Percentiles rank a stretch among this genome's conserved stretches.
These are phyloP conservation scores for Sycophaga agraensis DNA, from an alignment of 1,140 invertebrate genomes.

Conservation along the genomic window DNA sequence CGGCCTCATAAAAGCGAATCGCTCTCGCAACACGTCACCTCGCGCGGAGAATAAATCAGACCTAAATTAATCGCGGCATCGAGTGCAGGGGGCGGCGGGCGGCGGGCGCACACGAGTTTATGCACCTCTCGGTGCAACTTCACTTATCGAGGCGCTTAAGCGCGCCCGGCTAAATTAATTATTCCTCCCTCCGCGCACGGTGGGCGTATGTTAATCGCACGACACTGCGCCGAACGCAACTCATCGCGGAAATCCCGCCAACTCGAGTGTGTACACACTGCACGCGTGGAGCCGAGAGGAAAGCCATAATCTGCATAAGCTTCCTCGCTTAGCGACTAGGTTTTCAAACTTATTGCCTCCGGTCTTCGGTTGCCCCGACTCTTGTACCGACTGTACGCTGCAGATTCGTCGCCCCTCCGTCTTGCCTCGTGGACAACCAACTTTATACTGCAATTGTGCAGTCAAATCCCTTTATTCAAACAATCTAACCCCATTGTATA, in stretches of 20 bases:
- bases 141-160: background rate
- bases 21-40: too few species aligned
- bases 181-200: background rate
- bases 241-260: slow-evolving; percentile 22
- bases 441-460: too few species aligned
- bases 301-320: slow-evolving; percentile 12
- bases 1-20: too few species aligned
- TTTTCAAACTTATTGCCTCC: too few species aligned
- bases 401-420: too few species aligned
- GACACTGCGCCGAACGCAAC: background rate
- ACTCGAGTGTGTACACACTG: background rate
- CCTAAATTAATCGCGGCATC: background rate
- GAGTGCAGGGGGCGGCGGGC: background rate
- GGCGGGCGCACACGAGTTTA: background rate
- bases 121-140: background rate
- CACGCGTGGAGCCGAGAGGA: background rate
- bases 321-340: background rate
- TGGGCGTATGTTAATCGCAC: too few species aligned
- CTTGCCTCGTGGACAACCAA: too few species aligned
- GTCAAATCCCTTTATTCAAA: too few species aligned
- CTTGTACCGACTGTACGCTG: too few species aligned
- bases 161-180: slow-evolving; percentile 7
- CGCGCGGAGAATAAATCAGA: background rate
- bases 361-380: too few species aligned
- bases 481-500: too few species aligned